phyloP scores from a whole-genome alignment of 2,888 invertebrate species.

The Petrolisthes manimaculis region DNA sequence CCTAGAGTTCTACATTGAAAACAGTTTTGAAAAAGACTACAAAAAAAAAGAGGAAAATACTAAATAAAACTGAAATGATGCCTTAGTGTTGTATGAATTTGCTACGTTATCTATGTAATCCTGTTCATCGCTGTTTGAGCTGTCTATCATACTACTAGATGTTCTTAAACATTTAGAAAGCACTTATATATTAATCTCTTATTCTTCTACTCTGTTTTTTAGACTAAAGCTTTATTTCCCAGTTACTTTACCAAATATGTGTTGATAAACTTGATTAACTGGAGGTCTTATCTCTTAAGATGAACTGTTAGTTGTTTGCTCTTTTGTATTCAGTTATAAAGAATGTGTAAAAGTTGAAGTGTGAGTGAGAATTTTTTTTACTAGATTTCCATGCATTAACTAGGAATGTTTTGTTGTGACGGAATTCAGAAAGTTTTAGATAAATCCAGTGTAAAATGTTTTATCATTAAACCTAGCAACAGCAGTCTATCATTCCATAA shows the following conservation, averaged over 20 bases:
- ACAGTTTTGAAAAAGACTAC: slow-evolving; percentile 35
- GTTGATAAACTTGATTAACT: slow-evolving; percentile 15
- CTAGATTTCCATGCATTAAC: not conserved
- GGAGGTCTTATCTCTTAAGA: slow-evolving; percentile 45
- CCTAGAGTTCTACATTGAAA: slow-evolving; percentile 28
- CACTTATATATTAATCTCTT: slow-evolving; percentile 42
- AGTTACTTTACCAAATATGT: slow-evolving; percentile 31
- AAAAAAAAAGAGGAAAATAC: slow-evolving; percentile 51
- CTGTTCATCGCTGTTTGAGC: slow-evolving; percentile 44
- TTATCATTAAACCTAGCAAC: slow-evolving; percentile 45
- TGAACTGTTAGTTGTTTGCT: slow-evolving; percentile 27
- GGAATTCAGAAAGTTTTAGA: not conserved
- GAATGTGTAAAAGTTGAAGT: slow-evolving; percentile 6
- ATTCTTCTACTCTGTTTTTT: slow-evolving; percentile 20
- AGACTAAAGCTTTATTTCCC: slow-evolving; percentile 40
- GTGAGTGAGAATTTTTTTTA: slow-evolving; percentile 17
- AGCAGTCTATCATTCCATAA: slow-evolving; percentile 58
- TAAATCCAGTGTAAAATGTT: slow-evolving; percentile 32
- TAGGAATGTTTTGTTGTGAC: slow-evolving; percentile 30
- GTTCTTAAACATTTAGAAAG: slow-evolving; percentile 38
- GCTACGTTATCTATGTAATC: slow-evolving; percentile 50
- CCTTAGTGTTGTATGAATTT: slow-evolving; percentile 61
- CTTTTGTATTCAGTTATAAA: slow-evolving; percentile 38
- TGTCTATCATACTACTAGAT: slow-evolving; percentile 53
- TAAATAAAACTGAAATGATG: slow-evolving; percentile 58